Percentiles rank a stretch among this genome's conserved stretches.
Evolutionary conservation across 2,888 invertebrate species (phyloP).

Genomic region (Germaria angustata): DNA sequence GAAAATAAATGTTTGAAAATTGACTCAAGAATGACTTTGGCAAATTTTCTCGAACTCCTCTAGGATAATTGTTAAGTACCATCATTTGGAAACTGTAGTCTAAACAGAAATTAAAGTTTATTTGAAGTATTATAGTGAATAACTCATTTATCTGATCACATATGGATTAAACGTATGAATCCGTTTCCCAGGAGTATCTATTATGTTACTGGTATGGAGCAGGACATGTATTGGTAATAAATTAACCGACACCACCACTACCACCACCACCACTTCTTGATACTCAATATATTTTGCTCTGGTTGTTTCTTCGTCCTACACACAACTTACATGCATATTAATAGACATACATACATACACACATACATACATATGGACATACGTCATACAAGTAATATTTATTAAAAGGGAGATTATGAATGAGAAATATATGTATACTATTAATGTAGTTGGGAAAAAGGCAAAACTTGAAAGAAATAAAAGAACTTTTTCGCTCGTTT

Average conservation of each 20-base stretch:
- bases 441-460: neutral
- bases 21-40: no score
- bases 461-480: slow-evolving; percentile 8
- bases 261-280: no score
- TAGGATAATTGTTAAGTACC: no score
- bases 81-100: no score
- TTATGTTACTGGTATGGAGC: neutral
- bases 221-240: slow-evolving; percentile 15
- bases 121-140: no score
- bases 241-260: slow-evolving; percentile 26
- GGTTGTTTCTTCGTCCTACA: slow-evolving; percentile 6
- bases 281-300: neutral
- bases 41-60: no score
- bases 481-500: neutral
- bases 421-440: neutral
- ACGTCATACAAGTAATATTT: slow-evolving; percentile 12
- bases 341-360: no score
- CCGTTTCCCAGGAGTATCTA: slow-evolving; percentile 42
- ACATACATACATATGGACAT: neutral
- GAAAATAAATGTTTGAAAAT: no score
- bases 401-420: slow-evolving; percentile 4
- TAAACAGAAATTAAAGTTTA: no score
- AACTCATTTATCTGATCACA: no score
- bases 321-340: neutral
- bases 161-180: no score